Conservation (phyloP, 1,140 invertebrate species). For the Trypoxylus dichotomus region DNA sequence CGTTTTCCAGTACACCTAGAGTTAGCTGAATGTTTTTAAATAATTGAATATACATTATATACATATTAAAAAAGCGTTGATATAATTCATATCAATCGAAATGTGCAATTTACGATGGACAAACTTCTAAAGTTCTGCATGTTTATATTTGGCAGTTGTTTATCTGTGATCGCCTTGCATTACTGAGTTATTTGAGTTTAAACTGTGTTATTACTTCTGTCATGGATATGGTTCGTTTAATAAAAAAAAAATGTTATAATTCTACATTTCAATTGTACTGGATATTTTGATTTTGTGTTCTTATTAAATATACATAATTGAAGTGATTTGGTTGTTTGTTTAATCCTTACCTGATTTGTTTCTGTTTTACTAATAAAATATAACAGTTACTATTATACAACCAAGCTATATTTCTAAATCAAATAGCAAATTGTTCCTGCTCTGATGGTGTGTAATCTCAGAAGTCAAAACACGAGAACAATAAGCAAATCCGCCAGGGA, state of each 20-base stretch:
- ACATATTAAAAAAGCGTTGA: conserved; percentile 52
- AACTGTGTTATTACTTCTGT: conserved; percentile 35
- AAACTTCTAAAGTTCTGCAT: conserved; percentile 51
- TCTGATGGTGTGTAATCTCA: too few species aligned
- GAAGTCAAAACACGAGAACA: too few species aligned
- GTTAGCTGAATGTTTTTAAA: conserved; percentile 54
- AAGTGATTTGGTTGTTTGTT: neutral
- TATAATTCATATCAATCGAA: conserved; percentile 54
- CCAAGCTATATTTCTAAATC: too few species aligned
- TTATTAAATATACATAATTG: conserved; percentile 45
- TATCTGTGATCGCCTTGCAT: conserved; percentile 53
- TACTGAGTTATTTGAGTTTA: conserved; percentile 39
- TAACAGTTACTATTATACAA: too few species aligned
- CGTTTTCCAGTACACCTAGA: conserved; percentile 48
- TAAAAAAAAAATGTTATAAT: conserved; percentile 39
- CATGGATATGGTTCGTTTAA: conserved; percentile 39
- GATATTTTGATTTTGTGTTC: conserved; percentile 47
- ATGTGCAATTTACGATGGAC: conserved; percentile 50
- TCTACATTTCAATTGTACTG: conserved; percentile 47
- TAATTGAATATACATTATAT: conserved; percentile 54
- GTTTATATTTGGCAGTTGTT: conserved; percentile 52
- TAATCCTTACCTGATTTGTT: neutral
- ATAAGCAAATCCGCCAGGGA: too few species aligned
- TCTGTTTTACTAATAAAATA: too few species aligned
- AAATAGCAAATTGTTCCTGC: too few species aligned